Percentiles rank a stretch among this genome's conserved stretches.
Conservation (phyloP, 1,140 invertebrate species). For the Calephelis virginiensis region DNA sequence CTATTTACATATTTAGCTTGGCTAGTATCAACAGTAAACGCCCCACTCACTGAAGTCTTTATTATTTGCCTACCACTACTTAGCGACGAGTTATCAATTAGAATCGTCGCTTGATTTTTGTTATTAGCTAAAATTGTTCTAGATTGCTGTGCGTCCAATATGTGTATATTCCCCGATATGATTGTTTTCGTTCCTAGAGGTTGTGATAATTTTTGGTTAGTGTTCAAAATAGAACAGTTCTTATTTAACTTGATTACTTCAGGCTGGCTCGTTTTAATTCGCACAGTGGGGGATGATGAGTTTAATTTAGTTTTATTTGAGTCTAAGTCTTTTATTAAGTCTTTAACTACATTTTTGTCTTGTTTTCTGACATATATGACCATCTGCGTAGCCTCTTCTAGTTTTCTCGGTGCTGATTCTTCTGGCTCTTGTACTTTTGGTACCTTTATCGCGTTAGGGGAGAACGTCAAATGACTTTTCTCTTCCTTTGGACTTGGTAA, state of each 20-base stretch:
- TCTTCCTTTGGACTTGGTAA: conserved; percentile 76
- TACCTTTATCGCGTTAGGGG: conserved; percentile 81
- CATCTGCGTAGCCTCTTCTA: conserved; percentile 74
- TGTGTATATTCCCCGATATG: conserved; percentile 78
- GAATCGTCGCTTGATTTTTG: conserved; percentile 73
- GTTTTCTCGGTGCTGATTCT: conserved; percentile 65
- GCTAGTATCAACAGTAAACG: conserved; percentile 67
- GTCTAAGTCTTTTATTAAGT: conserved; percentile 76
- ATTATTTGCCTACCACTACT: conserved; percentile 73
- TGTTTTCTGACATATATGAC: conserved; percentile 73
- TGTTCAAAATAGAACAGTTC: conserved; percentile 74
- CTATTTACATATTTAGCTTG: conserved; percentile 71
- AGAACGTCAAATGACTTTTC: conserved; percentile 84
- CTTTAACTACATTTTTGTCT: conserved; percentile 79
- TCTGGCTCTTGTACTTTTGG: conserved; percentile 65
- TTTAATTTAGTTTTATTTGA: conserved; percentile 46
- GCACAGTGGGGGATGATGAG: conserved; percentile 51
- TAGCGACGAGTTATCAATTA: conserved; percentile 73
- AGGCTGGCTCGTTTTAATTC: conserved; percentile 66
- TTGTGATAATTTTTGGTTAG: conserved; percentile 68
- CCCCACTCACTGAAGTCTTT: conserved; percentile 63
- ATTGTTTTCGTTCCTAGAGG: conserved; percentile 74
- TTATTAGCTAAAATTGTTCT: conserved; percentile 75
- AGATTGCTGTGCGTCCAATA: conserved; percentile 74
- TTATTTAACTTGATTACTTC: conserved; percentile 74